phyloP scores from a whole-genome alignment of 2,888 invertebrate genomes.

The Nomada flava region DNA sequence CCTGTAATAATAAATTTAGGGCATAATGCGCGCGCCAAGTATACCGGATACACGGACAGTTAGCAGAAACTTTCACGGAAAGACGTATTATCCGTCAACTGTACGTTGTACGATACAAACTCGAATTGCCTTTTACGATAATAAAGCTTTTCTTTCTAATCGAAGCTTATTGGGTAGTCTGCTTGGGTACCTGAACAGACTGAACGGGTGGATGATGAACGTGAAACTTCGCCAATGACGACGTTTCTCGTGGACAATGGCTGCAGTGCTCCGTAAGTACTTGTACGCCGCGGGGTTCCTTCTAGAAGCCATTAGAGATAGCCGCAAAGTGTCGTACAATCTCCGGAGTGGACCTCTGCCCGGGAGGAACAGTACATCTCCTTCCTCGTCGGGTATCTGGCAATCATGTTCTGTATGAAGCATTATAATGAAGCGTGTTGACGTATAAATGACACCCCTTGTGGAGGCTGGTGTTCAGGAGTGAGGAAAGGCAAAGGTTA shows the following conservation, averaged over 20 bases:
- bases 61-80: conserved; percentile 14
- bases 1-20: conserved; percentile 67
- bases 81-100: conserved; percentile 26
- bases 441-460: background rate
- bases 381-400: conserved; percentile 67
- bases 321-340: conserved; percentile 60
- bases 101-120: background rate
- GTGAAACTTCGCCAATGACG: conserved; percentile 74
- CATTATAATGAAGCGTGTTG: conserved; percentile 50
- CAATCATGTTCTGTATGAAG: conserved; percentile 73
- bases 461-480: background rate
- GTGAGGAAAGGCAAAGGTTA: background rate
- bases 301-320: conserved; percentile 77
- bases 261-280: conserved; percentile 78
- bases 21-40: conserved; percentile 2
- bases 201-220: conserved; percentile 80
- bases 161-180: background rate
- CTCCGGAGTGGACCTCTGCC: conserved; percentile 62
- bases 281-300: conserved; percentile 77
- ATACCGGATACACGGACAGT: conserved; percentile 17
- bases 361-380: conserved; percentile 72
- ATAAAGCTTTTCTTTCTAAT: background rate
- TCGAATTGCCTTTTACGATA: background rate
- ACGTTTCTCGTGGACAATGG: conserved; percentile 77
- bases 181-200: conserved; percentile 76